phyloP scores from a whole-genome alignment of 2,888 invertebrate species.

The Cloeon dipterum region DNA sequence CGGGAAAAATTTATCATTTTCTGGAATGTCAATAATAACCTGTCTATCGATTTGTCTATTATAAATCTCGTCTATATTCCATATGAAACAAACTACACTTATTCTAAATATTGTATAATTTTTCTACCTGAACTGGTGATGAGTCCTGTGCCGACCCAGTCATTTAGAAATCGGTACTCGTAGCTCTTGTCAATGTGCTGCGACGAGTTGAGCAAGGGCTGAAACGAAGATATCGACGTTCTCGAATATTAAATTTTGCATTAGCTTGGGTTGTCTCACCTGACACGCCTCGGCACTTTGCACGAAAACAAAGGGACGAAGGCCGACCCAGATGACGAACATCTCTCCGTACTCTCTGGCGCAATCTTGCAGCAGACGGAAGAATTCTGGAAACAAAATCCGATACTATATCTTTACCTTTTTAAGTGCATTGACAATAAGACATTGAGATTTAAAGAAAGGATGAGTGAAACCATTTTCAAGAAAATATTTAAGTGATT shows the following conservation, averaged over 20 bases:
- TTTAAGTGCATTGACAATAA: too few species aligned
- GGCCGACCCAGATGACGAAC: slow-evolving; percentile 17
- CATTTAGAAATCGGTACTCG: slow-evolving; percentile 16
- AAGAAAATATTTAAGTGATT: too few species aligned
- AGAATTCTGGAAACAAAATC: slow-evolving; percentile 16
- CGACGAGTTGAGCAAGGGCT: slow-evolving; percentile 17
- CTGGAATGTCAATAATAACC: too few species aligned
- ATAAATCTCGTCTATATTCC: too few species aligned
- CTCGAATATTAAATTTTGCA: background rate
- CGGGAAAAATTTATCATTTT: too few species aligned
- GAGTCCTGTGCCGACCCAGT: slow-evolving; percentile 18
- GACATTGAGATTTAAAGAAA: too few species aligned
- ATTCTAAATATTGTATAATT: too few species aligned
- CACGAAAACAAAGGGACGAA: slow-evolving; percentile 17
- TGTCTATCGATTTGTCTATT: too few species aligned
- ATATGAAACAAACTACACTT: too few species aligned
- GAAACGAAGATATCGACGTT: slow-evolving; percentile 10
- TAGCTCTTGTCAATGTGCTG: slow-evolving; percentile 17
- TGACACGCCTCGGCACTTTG: slow-evolving; percentile 13
- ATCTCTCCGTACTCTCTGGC: slow-evolving; percentile 15
- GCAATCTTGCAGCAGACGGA: slow-evolving; percentile 14
- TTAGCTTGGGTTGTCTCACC: slow-evolving; percentile 6
- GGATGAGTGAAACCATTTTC: too few species aligned
- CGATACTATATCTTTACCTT: too few species aligned
- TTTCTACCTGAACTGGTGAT: slow-evolving; percentile 15